A percentile compares a stretch with the other conserved stretches of the same genome.
phyloP scores from a whole-genome alignment of 1,140 invertebrate genomes.

The Scylla paramamosain region DNA sequence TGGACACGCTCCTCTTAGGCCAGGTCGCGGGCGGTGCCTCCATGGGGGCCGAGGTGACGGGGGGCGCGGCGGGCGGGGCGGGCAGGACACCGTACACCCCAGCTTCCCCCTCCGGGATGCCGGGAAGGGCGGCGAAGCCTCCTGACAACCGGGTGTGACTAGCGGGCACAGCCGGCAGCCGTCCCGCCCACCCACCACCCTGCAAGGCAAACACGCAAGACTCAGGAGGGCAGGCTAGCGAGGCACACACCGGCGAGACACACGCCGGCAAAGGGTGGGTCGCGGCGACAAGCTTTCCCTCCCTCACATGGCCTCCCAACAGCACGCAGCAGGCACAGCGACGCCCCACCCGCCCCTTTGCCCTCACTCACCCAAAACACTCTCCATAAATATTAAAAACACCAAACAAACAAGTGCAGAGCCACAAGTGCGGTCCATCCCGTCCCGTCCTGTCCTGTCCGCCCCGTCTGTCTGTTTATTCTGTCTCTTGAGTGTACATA shows the following conservation, averaged over 20 bases:
- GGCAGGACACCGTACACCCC: slow-evolving; percentile 51
- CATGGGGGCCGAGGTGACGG: background rate
- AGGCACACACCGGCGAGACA: slow-evolving; percentile 1
- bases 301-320: background rate
- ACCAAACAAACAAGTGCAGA: background rate
- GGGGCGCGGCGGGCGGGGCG: slow-evolving; percentile 25
- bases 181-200: slow-evolving; percentile 66
- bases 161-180: slow-evolving; percentile 59
- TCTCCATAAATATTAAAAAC: slow-evolving; percentile 24
- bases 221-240: slow-evolving; percentile 65
- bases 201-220: slow-evolving; percentile 74
- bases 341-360: background rate
- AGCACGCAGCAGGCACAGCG: background rate
- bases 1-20: slow-evolving; percentile 39
- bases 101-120: slow-evolving; percentile 42
- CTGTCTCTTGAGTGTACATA: background rate
- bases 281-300: background rate
- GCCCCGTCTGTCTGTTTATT: background rate
- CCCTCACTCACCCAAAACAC: background rate
- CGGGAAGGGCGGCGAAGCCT: slow-evolving; percentile 52
- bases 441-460: background rate
- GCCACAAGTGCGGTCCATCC: background rate
- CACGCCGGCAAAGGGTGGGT: background rate
- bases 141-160: slow-evolving; percentile 51
- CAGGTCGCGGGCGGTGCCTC: slow-evolving; percentile 29